phyloP scores from a whole-genome alignment of 2,113 vertebrate species.

The Zapus hudsonius region DNA sequence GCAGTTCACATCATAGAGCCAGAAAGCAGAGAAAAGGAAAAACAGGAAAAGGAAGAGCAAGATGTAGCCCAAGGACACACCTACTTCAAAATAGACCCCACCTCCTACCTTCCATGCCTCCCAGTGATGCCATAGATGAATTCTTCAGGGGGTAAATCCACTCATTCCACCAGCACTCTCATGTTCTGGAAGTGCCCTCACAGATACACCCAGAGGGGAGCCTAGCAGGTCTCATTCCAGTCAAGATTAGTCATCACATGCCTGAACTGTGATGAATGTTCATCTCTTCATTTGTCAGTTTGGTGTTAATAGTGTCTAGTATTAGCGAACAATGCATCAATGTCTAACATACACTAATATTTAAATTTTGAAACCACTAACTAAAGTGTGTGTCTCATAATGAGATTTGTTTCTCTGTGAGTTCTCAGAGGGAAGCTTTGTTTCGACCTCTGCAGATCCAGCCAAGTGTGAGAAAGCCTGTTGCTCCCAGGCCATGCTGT shows the following conservation, averaged over 20 bases:
- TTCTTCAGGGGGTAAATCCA: not conserved
- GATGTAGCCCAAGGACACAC: not conserved
- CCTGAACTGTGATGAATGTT: constrained; percentile 89
- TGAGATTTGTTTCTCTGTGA: constrained; percentile 91
- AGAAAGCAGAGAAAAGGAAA: not conserved
- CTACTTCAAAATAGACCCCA: not conserved
- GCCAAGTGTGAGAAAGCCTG: constrained; percentile 90
- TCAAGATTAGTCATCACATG: not conserved
- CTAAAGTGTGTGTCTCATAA: constrained; percentile 90
- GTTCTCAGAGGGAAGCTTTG: constrained; percentile 85
- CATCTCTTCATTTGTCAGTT: constrained; percentile 92
- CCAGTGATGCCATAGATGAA: not conserved
- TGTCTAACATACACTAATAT: constrained; percentile 87
- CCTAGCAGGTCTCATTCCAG: not conserved
- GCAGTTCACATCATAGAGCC: not conserved
- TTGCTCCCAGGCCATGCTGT: constrained; percentile 81
- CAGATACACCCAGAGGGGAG: no score
- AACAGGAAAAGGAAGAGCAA: not conserved
- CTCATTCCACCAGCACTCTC: not conserved
- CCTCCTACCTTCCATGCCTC: no score
- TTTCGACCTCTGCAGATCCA: constrained; percentile 89
- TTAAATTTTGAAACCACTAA: constrained; percentile 91
- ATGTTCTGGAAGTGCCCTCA: not conserved
- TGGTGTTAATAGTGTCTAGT: constrained; percentile 91
- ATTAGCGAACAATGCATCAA: constrained; percentile 91